phyloP scores from a whole-genome alignment of 2,113 vertebrate species.

The Gorsachius goisagi region DNA sequence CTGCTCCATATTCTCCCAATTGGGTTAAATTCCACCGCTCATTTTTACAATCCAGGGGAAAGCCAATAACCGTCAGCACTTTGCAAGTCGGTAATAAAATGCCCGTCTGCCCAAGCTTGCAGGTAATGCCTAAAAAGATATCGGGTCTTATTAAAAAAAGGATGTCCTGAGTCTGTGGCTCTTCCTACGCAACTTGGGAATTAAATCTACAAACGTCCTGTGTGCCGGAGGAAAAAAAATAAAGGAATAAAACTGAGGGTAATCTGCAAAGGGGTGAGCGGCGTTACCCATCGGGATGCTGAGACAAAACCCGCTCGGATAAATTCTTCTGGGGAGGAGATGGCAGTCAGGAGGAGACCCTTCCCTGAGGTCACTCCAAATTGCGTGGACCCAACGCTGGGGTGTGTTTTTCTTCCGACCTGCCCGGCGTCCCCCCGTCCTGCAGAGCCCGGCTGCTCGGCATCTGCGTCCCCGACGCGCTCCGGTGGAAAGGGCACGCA shows the following conservation, averaged over 20 bases:
- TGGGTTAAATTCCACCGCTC: not conserved
- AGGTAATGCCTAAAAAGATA: not conserved
- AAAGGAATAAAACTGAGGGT: no score
- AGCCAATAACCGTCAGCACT: not conserved
- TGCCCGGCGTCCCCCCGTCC: not conserved
- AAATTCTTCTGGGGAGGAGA: not conserved
- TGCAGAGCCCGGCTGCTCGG: not conserved
- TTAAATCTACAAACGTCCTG: not conserved
- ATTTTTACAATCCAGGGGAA: not conserved
- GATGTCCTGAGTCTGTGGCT: not conserved
- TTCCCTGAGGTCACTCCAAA: not conserved
- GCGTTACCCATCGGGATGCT: rapidly evolving
- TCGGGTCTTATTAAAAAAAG: not conserved
- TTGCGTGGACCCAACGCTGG: rapidly evolving
- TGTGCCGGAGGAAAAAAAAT: not conserved
- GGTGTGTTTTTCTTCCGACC: not conserved
- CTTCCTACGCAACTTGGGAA: not conserved
- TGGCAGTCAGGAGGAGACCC: not conserved
- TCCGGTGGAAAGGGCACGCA: not conserved
- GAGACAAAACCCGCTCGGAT: not conserved
- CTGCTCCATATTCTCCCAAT: not conserved
- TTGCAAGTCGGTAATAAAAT: not conserved
- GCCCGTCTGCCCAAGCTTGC: not conserved
- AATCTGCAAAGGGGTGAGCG: not conserved
- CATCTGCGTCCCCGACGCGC: not conserved